phyloP scores from a whole-genome alignment of 1,140 invertebrate species.

The Cephus cinctus region DNA sequence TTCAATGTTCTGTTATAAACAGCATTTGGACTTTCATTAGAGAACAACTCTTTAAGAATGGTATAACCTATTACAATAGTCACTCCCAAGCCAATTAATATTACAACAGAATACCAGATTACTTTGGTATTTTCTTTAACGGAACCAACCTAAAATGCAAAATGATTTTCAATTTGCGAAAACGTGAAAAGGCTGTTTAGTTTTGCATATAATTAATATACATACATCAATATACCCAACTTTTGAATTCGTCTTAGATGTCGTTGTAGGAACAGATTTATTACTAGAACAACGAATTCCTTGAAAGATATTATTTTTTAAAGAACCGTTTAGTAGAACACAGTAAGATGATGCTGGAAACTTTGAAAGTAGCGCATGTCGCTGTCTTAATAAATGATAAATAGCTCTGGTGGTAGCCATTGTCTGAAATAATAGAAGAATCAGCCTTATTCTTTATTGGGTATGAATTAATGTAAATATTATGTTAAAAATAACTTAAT shows the following conservation, averaged over 20 bases:
- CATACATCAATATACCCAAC: conserved; percentile 16
- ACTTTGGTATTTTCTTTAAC: conserved; percentile 88
- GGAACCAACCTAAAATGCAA: conserved; percentile 32
- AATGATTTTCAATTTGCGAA: conserved; percentile 4
- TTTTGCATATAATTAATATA: background rate
- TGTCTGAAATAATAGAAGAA: conserved; percentile 23
- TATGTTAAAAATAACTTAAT: background rate
- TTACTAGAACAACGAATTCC: conserved; percentile 25
- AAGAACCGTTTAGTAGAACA: conserved; percentile 12
- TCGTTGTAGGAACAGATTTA: conserved; percentile 34
- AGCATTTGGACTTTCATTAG: conserved; percentile 79
- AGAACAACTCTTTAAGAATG: conserved; percentile 84
- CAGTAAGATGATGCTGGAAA: conserved; percentile 9
- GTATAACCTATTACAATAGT: conserved; percentile 79
- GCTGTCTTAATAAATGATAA: conserved; percentile 26
- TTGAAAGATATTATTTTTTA: conserved; percentile 15
- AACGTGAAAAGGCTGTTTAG: background rate
- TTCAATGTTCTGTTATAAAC: conserved; percentile 79
- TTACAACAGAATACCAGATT: conserved; percentile 77
- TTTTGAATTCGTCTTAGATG: too few species aligned
- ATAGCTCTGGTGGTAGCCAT: conserved; percentile 39
- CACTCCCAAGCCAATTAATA: conserved; percentile 73
- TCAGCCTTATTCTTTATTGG: conserved; percentile 3
- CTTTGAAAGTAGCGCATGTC: conserved; percentile 15
- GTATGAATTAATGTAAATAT: background rate